Evolutionary conservation across 2,797 vertebrate genomes (phyloP).

Genomic region (Molossus alvarezi): DNA sequence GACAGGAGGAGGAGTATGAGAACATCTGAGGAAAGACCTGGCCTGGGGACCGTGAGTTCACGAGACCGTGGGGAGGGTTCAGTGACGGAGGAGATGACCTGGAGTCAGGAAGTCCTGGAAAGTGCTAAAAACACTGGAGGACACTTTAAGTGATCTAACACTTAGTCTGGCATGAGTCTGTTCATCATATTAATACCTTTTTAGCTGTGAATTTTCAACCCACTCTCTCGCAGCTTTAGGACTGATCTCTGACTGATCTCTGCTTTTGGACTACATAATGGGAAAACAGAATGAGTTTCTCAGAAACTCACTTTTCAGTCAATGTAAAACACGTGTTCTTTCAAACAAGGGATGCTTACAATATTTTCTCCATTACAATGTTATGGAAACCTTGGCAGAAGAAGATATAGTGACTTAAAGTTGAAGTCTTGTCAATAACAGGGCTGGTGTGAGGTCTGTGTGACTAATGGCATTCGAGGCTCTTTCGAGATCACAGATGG

Average conservation of each 20-base stretch:
- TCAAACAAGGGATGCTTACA: not conserved
- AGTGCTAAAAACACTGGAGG: not conserved
- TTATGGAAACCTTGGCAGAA: not conserved
- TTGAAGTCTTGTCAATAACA: not conserved
- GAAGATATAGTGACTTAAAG: not conserved
- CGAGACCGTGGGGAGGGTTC: not conserved
- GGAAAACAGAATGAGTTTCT: conserved; percentile 67
- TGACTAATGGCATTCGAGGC: not conserved
- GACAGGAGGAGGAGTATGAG: not conserved
- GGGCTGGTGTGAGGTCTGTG: not conserved
- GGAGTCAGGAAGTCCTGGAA: not conserved
- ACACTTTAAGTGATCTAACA: accelerated
- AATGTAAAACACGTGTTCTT: conserved; percentile 65
- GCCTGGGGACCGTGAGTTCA: accelerated
- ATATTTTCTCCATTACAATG: not conserved
- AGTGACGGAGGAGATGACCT: not conserved
- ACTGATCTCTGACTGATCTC: not conserved
- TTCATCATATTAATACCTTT: not conserved
- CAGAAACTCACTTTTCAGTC: conserved; percentile 67
- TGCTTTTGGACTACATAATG: conserved; percentile 46
- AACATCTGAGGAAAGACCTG: not conserved
- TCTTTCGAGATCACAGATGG: not conserved
- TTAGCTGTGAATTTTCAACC: not conserved
- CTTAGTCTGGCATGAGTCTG: not conserved
- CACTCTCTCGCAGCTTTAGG: not conserved